phyloP scores from a whole-genome alignment of 2,888 invertebrate species.

The Byasa hedistus region DNA sequence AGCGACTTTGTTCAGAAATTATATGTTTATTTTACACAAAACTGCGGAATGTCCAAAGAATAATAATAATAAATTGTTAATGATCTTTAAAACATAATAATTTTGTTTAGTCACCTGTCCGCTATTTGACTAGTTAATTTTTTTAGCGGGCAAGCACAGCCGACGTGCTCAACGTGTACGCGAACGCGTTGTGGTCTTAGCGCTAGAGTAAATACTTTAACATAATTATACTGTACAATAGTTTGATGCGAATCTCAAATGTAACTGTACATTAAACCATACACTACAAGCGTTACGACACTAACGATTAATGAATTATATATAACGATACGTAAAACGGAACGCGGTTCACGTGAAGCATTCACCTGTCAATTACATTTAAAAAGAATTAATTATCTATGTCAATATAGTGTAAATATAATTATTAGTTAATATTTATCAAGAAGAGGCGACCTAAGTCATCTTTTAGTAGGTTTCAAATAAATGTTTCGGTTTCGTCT shows the following conservation, averaged over 20 bases:
- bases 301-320: slow-evolving; percentile 5
- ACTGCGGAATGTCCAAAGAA: slow-evolving; percentile 37
- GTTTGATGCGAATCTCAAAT: slow-evolving; percentile 71
- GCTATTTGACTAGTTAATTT: slow-evolving; percentile 72
- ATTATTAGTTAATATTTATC: neutral
- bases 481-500: too few species aligned
- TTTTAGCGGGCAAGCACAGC: slow-evolving; percentile 57
- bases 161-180: neutral
- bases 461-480: too few species aligned
- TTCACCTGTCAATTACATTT: neutral
- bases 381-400: neutral
- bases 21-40: neutral
- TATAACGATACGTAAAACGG: slow-evolving; percentile 13
- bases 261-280: slow-evolving; percentile 75
- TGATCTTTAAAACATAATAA: slow-evolving; percentile 31
- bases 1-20: slow-evolving; percentile 2
- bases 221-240: slow-evolving; percentile 56
- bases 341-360: neutral
- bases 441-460: neutral
- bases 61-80: slow-evolving; percentile 32
- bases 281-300: slow-evolving; percentile 39
- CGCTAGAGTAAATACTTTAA: slow-evolving; percentile 34
- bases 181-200: slow-evolving; percentile 29
- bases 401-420: neutral
- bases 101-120: slow-evolving; percentile 43